Evolutionary conservation across 2,888 invertebrate genomes (phyloP).

Genomic region (Ophraella communa): DNA sequence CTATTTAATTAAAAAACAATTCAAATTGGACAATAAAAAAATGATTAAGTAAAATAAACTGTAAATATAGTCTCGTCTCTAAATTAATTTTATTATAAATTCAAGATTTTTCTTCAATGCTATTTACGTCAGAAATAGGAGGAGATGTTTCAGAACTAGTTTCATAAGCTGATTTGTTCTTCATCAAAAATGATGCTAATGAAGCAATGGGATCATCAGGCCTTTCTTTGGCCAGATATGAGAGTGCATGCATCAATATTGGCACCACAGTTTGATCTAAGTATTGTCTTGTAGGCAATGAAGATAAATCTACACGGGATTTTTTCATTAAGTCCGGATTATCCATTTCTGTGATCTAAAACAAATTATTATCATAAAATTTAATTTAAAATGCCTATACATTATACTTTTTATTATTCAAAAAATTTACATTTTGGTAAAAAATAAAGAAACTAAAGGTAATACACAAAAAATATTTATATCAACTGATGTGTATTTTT

Average conservation of each 20-base stretch:
- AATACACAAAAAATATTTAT: too few species aligned
- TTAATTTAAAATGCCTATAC: too few species aligned
- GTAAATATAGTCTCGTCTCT: conserved; percentile 18
- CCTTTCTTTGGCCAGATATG: conserved; percentile 92
- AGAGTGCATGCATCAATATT: conserved; percentile 89
- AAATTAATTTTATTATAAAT: conserved; percentile 3
- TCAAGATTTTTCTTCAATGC: conserved; percentile 25
- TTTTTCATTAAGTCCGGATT: conserved; percentile 74
- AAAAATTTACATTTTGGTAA: too few species aligned
- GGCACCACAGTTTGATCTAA: conserved; percentile 98
- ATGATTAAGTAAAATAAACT: conserved; percentile 13
- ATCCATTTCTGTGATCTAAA: conserved; percentile 64
- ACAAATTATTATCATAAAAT: not conserved
- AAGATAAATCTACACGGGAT: conserved; percentile 83
- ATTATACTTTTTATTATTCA: too few species aligned
- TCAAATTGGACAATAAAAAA: conserved; percentile 8
- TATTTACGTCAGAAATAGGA: conserved; percentile 14
- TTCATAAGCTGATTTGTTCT: conserved; percentile 86
- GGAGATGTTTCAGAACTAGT: conserved; percentile 59
- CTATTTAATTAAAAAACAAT: too few species aligned
- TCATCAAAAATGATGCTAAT: conserved; percentile 88
- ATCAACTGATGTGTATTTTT: too few species aligned
- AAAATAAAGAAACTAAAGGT: too few species aligned
- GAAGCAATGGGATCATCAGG: conserved; percentile 95
- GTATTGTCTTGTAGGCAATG: conserved; percentile 93